Evolutionary conservation across 2,888 invertebrate genomes (phyloP), one percentile per base, ranked within the genome.

Genomic region (Biston betularia): DNA sequence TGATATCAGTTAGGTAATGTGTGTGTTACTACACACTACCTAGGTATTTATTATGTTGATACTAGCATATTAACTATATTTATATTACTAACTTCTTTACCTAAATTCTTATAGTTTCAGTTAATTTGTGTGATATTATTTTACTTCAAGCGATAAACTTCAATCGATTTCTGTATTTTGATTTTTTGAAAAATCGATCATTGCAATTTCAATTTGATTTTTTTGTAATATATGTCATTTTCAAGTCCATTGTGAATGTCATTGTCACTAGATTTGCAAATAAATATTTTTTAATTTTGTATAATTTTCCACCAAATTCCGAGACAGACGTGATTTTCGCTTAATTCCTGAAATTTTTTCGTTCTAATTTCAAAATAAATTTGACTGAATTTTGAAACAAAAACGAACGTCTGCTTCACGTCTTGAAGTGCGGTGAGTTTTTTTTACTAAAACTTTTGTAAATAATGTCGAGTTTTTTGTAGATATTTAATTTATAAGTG

Each of bases 391-490:
- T 38, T 57, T 15, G 38, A 60, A 60, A 58, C 35, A 71, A 69
- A 59, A 69, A 66, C 58, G n/a, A 57, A 65, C 35, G 49, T 46
- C 55, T 57, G 10, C 15, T 52, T 62, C 61, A 38, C 45, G 60
- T 44, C 15, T 59, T 64, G 62, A 67, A 63, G 56, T 52, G 58
- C 69, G 84, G 86, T 86, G 80, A 86, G 85, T 88, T 83, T 84
- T 83, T 84, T 84, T 80, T 75, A 78, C 34, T 77, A 81, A 64
- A 82, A 70, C 65, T 69, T 80, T 79, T 66, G 33, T 55, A 68
- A 68, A 76, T 77, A 82, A 88, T 89, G 89, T 88, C 86, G 89
- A 85, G 86, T 87, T 81, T 84, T 53, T 40, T 35, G 15, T 54
- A 76, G 34, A 7, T 72, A 81, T 78, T 75, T 75, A 65, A 72